These are phyloP conservation scores for Platanista minor DNA, from an alignment of 2,113 vertebrate species.

Conservation along the genomic window DNA sequence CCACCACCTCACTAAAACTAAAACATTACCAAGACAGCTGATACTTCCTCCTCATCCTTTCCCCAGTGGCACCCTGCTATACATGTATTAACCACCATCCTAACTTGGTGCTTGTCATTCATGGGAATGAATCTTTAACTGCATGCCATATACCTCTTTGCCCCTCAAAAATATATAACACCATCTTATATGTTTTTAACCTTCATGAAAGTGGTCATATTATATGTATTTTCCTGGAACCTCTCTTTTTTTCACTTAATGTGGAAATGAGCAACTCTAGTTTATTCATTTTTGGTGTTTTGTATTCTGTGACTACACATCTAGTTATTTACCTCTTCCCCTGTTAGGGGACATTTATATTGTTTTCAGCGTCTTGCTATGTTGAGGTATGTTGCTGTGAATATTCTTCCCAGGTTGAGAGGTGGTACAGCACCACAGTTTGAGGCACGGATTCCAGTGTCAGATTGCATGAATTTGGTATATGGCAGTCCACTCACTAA, in stretches of 20 bases:
- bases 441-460: background rate
- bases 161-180: background rate
- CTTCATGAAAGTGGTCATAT: background rate
- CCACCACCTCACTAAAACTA: background rate
- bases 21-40: background rate
- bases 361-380: background rate
- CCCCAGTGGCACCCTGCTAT: fast-evolving
- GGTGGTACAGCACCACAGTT: background rate
- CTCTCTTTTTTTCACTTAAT: background rate
- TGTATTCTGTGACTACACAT: background rate
- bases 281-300: background rate
- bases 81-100: fast-evolving
- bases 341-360: background rate
- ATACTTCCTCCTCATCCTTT: fast-evolving
- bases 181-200: background rate
- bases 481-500: background rate
- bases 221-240: background rate
- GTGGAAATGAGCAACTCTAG: background rate
- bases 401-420: background rate
- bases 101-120: background rate
- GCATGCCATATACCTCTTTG: background rate
- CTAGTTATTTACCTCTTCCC: background rate
- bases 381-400: background rate
- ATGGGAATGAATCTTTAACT: background rate
- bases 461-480: background rate